Evolutionary conservation across 2,797 vertebrate genomes (phyloP).

Genomic region (Tapera naevia): DNA sequence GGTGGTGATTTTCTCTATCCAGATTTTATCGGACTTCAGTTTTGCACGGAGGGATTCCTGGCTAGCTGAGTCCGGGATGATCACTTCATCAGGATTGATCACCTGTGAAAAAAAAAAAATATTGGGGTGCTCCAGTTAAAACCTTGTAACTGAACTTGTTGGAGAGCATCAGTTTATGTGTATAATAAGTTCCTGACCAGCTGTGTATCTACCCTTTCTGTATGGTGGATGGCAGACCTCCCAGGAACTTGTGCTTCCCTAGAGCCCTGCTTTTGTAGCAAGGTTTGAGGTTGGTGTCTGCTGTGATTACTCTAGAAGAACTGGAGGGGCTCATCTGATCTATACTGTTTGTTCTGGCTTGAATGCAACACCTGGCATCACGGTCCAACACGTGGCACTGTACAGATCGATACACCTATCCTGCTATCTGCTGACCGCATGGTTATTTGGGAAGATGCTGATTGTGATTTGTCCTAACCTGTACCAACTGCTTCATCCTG

Average conservation of each 20-base stretch:
- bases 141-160: not conserved
- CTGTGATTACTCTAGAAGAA: accelerated
- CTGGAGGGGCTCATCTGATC: not conserved
- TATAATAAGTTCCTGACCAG: not conserved
- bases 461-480: not conserved
- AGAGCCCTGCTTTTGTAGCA: not conserved
- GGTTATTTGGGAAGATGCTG: not conserved
- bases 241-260: not conserved
- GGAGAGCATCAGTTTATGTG: not conserved
- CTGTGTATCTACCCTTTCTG: not conserved
- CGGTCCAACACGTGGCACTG: accelerated
- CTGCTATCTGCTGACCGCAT: accelerated
- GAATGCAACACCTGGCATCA: accelerated
- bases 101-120: constrained; percentile 69
- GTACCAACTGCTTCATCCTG: not conserved
- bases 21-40: constrained; percentile 54
- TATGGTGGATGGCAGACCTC: not conserved
- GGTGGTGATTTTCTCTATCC: constrained; percentile 73
- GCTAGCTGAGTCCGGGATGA: constrained; percentile 28
- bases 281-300: not conserved
- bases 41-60: constrained; percentile 49
- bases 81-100: constrained; percentile 34
- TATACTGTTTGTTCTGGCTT: not conserved
- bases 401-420: accelerated
- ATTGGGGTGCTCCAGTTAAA: not conserved